These are phyloP conservation scores for Cryptus armator DNA, from an alignment of 2,888 invertebrate species.

Conservation along the genomic window DNA sequence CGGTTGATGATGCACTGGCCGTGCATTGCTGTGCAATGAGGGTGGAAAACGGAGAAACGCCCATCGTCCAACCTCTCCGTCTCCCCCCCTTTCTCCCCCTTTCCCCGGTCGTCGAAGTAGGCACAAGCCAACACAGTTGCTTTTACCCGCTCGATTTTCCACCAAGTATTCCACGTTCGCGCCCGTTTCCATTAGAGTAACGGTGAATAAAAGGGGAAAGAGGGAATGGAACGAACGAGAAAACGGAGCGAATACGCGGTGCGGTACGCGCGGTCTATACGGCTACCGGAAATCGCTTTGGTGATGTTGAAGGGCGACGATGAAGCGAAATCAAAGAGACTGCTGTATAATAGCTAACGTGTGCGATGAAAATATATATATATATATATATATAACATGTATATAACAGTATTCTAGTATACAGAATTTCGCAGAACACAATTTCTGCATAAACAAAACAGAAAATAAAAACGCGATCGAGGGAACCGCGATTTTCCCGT, in stretches of 20 bases:
- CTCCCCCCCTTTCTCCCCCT: neutral
- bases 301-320: slow-evolving; percentile 7
- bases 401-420: too few relatives aligned
- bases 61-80: neutral
- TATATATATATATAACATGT: neutral
- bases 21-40: slow-evolving; percentile 18
- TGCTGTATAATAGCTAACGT: slow-evolving; percentile 10
- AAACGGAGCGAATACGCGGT: slow-evolving; percentile 35
- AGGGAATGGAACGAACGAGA: slow-evolving; percentile 62
- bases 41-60: slow-evolving; percentile 38
- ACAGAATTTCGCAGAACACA: neutral
- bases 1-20: slow-evolving; percentile 28
- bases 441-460: neutral
- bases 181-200: slow-evolving; percentile 34
- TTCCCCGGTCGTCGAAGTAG: neutral
- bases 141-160: slow-evolving; percentile 58
- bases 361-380: neutral
- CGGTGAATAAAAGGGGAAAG: slow-evolving; percentile 35
- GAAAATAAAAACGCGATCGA: neutral
- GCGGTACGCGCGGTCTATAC: neutral
- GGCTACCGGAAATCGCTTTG: slow-evolving; percentile 31
- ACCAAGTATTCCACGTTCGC: slow-evolving; percentile 39
- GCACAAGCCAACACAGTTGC: slow-evolving; percentile 37
- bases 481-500: neutral
- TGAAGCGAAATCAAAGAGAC: slow-evolving; percentile 29